Base-by-base conservation (phyloP, 2,888 invertebrate species). In the Hypolimnas misippus region DNA sequence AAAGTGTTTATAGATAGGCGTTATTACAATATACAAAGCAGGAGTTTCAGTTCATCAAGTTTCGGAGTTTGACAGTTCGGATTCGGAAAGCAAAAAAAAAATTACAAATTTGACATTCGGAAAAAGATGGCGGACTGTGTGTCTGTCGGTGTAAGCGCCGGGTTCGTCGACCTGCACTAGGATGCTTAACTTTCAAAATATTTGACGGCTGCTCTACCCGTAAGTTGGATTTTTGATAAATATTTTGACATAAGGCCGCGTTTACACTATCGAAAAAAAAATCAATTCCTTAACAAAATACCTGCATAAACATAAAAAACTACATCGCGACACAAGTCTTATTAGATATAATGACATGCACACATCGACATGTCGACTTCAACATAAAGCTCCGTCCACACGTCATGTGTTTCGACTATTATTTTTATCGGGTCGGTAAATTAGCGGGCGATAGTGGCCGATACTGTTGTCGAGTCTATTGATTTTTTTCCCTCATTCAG, bases 401-500 rank as follows among this genome's bases (percentile, higher is more conserved):
- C 31, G 42, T 21, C 42, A 38, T 38, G n/a, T 56, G 56, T 17
- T 65, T 53, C 44, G 25, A 55, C 73, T 75, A 85, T 89, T 88
- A 89, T 89, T 91, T 89, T 89, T 89, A 90, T 90, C 87, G 86
- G 73, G 75, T 79, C 79, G 87, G 85, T 89, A 89, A 90, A 89
- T 91, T 89, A 89, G 85, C 85, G 84, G 81, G 66, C 66, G 63
- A 67, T 67, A 67, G 66, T 64, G 66, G 64, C 71, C 85, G 89
- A 88, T 90, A 89, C 86, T 89, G 83, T 81, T 85, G 81, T n/a
- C n/a, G n/a, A n/a, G n/a, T 78, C 86, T 91, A 91, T 92, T 89
- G 91, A 91, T 92, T 92, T 91, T 87, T 90, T 92, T 91, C 91
- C 91, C 87, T 90, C 91, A 90, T 90, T 89, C 90, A 86, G 92